Evolutionary conservation across 64 coral and sea anemone species (phyloP), one percentile per base, ranked within the genome.

Genomic region (Orbicella faveolata): DNA sequence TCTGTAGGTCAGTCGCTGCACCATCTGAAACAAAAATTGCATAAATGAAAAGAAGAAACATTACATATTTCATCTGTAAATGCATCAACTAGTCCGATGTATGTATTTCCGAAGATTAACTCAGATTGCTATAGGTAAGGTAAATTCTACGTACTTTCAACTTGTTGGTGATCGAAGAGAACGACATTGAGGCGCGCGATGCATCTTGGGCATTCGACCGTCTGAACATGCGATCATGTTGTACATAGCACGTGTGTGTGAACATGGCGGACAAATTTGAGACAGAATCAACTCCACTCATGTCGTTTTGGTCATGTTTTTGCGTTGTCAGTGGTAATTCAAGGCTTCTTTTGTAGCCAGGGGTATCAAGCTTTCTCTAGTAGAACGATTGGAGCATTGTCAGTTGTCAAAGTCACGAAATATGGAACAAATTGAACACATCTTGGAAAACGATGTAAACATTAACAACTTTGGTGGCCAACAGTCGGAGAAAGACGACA

Each of bases 1-100:
- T 83, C 97, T 96, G 52, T 91, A 99, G 52, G 97, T 99, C 59
- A 99, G 90, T 61, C 97, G 94, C 86, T 95, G 90, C 86, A 87
- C 97, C 97, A 99, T 99, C 97, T 99, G 67, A 1, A 91, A 79
- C 66, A 86, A 89, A 81, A 89, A 99, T 52, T 57, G 72, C 79
- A 72, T 36, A 12, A 34, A 51, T 80, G n/a, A 69, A 51, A 73
- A 70, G 16, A 64, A 12, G 9, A 93, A 77, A 77, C 63, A 88
- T 75, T 86, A 4, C 51, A 78, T 59, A 69, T 52, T 84, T 61
- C 36, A 78, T 14, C 54, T 2, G 5, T 37, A 75, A 75, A 64
- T 34, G 26, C 15, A 53, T 79, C 82, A 87, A 70, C 9, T 51
- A 83, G 82, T 61, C 61, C 23, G 62, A 83, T 84, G 63, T 1